phyloP scores from a whole-genome alignment of 2,888 invertebrate species.

The Dasypolia templi region DNA sequence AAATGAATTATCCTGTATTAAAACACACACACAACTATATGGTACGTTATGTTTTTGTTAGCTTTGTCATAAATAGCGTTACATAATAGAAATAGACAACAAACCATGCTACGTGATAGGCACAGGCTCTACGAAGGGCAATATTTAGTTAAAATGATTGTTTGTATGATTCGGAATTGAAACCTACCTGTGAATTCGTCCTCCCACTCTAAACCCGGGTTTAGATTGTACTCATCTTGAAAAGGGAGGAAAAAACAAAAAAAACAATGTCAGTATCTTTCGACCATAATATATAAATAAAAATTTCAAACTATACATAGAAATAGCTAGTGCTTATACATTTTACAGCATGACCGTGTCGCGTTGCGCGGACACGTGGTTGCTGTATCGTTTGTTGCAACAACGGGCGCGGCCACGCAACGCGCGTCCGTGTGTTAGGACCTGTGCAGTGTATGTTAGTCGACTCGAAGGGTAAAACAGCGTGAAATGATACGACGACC shows the following conservation, averaged over 20 bases:
- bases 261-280: conserved; percentile 90
- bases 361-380: conserved; percentile 71
- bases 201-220: conserved; percentile 99
- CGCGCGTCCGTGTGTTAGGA: conserved; percentile 82
- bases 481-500: conserved; percentile 88
- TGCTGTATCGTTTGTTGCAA: conserved; percentile 26
- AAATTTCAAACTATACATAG: conserved; percentile 84
- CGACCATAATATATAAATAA: conserved; percentile 83
- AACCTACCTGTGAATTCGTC: conserved; percentile 99
- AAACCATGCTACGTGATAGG: conserved; percentile 88
- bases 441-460: conserved; percentile 89
- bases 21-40: conserved; percentile 69
- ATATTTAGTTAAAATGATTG: conserved; percentile 85
- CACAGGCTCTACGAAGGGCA: conserved; percentile 89
- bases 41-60: conserved; percentile 79
- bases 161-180: conserved; percentile 88
- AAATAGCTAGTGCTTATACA: conserved; percentile 86
- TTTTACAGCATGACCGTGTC: conserved; percentile 86
- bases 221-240: conserved; percentile 99
- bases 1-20: conserved; percentile 70
- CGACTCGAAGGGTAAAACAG: conserved; percentile 86
- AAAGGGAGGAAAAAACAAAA: conserved; percentile 91
- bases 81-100: conserved; percentile 81
- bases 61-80: conserved; percentile 78
- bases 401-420: conserved; percentile 70